phyloP scores from a whole-genome alignment of 2,888 invertebrate genomes.

The Chymomyza caudatula region DNA sequence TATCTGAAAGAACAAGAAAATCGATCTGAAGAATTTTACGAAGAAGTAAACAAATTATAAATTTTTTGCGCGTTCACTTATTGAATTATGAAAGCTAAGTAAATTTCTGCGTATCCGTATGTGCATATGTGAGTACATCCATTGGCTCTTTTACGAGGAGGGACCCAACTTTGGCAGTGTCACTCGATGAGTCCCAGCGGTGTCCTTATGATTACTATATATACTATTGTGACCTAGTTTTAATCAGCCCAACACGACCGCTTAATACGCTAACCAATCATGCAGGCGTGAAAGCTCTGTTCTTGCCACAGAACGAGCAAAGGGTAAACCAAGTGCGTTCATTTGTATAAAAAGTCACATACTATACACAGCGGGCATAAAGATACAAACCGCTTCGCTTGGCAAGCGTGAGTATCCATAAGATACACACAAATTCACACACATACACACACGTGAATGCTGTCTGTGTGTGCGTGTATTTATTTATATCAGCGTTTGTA shows the following conservation, averaged over 20 bases:
- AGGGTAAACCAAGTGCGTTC: constrained; percentile 48
- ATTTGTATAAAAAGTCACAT: constrained; percentile 51
- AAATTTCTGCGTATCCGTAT: background rate
- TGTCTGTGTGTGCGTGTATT: constrained; percentile 32
- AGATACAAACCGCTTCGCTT: constrained; percentile 36
- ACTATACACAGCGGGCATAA: constrained; percentile 31
- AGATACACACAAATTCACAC: too few relatives aligned
- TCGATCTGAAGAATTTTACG: too few relatives aligned
- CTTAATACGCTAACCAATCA: constrained; percentile 16
- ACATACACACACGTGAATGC: background rate
- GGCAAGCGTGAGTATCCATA: constrained; percentile 28
- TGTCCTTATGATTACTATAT: background rate
- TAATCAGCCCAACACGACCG: constrained; percentile 24
- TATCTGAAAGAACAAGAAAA: too few relatives aligned
- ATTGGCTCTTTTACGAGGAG: background rate
- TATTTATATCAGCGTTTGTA: constrained; percentile 49
- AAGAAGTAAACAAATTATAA: too few relatives aligned
- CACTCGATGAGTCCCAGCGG: constrained; percentile 24
- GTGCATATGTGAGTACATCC: too few relatives aligned
- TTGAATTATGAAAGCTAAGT: background rate
- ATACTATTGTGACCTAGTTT: background rate
- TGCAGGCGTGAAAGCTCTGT: background rate
- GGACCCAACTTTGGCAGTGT: background rate
- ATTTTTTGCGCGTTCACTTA: too few relatives aligned
- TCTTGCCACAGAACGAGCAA: background rate